phyloP scores from a whole-genome alignment of 2,113 vertebrate genomes.

The Sinosuthora webbiana region DNA sequence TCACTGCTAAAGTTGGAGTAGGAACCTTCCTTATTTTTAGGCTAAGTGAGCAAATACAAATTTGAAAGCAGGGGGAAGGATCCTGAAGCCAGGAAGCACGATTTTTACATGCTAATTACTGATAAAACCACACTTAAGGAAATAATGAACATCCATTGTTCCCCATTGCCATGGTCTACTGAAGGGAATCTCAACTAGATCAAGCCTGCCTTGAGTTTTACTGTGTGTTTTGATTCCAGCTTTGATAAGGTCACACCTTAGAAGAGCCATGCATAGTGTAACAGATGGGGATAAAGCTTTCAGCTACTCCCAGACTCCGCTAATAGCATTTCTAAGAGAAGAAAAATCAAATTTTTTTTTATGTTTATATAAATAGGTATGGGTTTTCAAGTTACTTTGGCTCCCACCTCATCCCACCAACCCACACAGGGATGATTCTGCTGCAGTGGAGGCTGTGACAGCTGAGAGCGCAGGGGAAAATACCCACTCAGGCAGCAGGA shows the following conservation, averaged over 20 bases:
- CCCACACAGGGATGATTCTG: slow-evolving; percentile 40
- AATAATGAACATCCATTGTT: slow-evolving; percentile 62
- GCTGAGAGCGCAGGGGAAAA: slow-evolving; percentile 28
- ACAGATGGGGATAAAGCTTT: slow-evolving; percentile 72
- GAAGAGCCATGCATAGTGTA: slow-evolving; percentile 60
- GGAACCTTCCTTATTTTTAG: background rate
- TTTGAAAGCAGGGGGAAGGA: background rate
- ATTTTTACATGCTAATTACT: background rate
- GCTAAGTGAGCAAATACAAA: background rate
- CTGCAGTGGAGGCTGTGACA: slow-evolving; percentile 37
- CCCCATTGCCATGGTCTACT: slow-evolving; percentile 51
- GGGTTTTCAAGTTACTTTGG: slow-evolving; percentile 1
- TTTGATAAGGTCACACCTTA: slow-evolving; percentile 78
- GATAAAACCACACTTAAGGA: background rate
- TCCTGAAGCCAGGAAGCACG: background rate
- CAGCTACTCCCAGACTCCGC: slow-evolving; percentile 60
- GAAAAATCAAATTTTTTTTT: slow-evolving; percentile 35
- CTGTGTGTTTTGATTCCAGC: slow-evolving; percentile 73
- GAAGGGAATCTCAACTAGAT: slow-evolving; percentile 71
- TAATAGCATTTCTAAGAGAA: slow-evolving; percentile 54
- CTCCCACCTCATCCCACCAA: slow-evolving; percentile 25
- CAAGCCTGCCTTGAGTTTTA: slow-evolving; percentile 69
- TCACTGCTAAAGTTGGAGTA: background rate
- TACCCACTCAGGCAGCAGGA: background rate
- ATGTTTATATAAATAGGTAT: slow-evolving; percentile 25